Conservation (phyloP, 2,113 vertebrate genomes). For the Myotis yumanensis region DNA sequence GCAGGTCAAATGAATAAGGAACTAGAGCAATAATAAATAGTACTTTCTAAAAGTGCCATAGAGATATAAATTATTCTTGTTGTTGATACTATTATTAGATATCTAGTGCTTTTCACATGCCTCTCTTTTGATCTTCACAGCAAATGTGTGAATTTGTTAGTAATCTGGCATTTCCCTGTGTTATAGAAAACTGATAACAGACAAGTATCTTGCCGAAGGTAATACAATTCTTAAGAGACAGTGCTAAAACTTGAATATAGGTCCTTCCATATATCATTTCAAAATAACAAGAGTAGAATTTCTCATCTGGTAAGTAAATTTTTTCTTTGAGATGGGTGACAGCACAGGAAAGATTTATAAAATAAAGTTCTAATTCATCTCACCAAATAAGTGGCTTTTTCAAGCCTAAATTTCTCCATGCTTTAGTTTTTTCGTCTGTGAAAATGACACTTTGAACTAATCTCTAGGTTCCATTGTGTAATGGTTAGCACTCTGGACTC, state of each 20-base stretch:
- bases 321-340: background rate
- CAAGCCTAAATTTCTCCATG: background rate
- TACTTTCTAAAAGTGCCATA: background rate
- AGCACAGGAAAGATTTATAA: conserved; percentile 21
- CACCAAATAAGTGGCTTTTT: background rate
- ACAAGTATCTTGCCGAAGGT: background rate
- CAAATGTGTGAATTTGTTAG: conserved; percentile 53
- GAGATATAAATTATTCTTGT: background rate
- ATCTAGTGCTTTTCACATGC: background rate
- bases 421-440: background rate
- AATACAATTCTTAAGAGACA: conserved; percentile 17
- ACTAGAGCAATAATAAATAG: background rate
- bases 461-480: no score
- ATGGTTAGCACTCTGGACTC: no score
- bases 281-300: conserved; percentile 1
- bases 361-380: background rate
- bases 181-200: conserved; percentile 47
- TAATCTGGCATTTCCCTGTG: conserved; percentile 32
- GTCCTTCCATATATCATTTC: background rate
- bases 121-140: conserved; percentile 21
- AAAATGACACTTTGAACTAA: background rate
- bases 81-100: conserved; percentile 19
- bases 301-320: background rate
- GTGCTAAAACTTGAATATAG: conserved; percentile 30
- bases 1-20: background rate